Evolutionary conservation across 2,797 vertebrate genomes (phyloP).

Genomic region (Mormyrus proboscirostris): DNA sequence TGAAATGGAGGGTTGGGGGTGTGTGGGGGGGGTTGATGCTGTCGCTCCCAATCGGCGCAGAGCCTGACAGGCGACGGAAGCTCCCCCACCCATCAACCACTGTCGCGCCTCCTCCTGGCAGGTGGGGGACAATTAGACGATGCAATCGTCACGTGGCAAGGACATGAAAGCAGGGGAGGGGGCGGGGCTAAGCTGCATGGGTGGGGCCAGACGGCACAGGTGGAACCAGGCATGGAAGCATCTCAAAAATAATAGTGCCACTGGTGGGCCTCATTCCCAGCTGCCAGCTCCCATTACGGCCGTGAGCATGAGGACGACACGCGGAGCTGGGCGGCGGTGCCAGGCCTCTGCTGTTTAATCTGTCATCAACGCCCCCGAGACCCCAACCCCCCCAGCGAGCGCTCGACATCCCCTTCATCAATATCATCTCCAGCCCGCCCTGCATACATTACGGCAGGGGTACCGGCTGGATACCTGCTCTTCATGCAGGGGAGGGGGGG

Average conservation of each 20-base stretch:
- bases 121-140: constrained; percentile 99
- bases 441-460: not conserved
- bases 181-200: constrained; percentile 68
- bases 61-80: constrained; percentile 87
- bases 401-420: constrained; percentile 73
- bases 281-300: constrained; percentile 93
- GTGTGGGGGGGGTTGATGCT: constrained; percentile 69
- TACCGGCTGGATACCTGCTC: not conserved
- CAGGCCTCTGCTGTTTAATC: constrained; percentile 95
- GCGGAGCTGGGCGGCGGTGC: constrained; percentile 64
- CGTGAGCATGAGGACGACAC: constrained; percentile 89
- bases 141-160: constrained; percentile 81
- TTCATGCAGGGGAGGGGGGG: not conserved
- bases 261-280: constrained; percentile 90
- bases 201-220: constrained; percentile 61
- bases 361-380: constrained; percentile 90
- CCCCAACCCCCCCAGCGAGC: constrained; percentile 61
- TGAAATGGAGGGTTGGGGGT: not conserved
- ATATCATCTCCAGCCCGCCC: constrained; percentile 38
- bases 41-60: constrained; percentile 87
- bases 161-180: constrained; percentile 85
- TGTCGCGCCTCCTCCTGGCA: constrained; percentile 87
- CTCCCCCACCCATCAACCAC: constrained; percentile 61
- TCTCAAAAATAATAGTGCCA: constrained; percentile 99
- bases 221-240: constrained; percentile 88